Conservation (phyloP, 2,113 vertebrate species). For the Rhabdornis inornatus region DNA sequence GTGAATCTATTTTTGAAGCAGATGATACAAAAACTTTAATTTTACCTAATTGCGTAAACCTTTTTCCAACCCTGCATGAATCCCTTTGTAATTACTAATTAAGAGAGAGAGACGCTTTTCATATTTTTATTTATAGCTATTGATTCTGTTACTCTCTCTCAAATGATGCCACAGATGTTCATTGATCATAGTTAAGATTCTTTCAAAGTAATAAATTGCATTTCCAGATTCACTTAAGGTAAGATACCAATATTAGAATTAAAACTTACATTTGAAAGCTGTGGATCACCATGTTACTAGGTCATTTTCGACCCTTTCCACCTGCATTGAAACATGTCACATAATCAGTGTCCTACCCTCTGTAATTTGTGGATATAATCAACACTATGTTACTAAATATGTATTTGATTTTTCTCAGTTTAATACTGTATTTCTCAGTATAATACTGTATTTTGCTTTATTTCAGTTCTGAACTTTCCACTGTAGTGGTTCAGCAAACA, state of each 20-base stretch:
- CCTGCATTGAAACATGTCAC: slow-evolving; percentile 71
- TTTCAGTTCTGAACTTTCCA: slow-evolving; percentile 58
- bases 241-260: slow-evolving; percentile 66
- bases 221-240: slow-evolving; percentile 53
- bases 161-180: slow-evolving; percentile 61
- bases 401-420: slow-evolving; percentile 24
- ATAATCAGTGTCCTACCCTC: slow-evolving; percentile 60
- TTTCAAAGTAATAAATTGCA: not conserved
- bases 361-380: slow-evolving; percentile 56
- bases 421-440: not conserved
- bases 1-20: slow-evolving; percentile 7
- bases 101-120: not conserved
- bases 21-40: slow-evolving; percentile 3
- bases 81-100: slow-evolving; percentile 3
- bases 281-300: slow-evolving; percentile 67
- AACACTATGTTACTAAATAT: slow-evolving; percentile 39
- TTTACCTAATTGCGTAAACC: slow-evolving; percentile 9
- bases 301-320: slow-evolving; percentile 72
- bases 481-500: slow-evolving; percentile 65
- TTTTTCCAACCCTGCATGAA: slow-evolving; percentile 14
- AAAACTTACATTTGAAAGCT: slow-evolving; percentile 72
- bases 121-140: not conserved
- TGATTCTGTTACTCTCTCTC: slow-evolving; percentile 16
- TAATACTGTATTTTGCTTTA: not conserved
- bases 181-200: not conserved